Evolutionary conservation across 2,888 invertebrate species (phyloP), one percentile per base, ranked within the genome.

Genomic region (Eudemis profundana): DNA sequence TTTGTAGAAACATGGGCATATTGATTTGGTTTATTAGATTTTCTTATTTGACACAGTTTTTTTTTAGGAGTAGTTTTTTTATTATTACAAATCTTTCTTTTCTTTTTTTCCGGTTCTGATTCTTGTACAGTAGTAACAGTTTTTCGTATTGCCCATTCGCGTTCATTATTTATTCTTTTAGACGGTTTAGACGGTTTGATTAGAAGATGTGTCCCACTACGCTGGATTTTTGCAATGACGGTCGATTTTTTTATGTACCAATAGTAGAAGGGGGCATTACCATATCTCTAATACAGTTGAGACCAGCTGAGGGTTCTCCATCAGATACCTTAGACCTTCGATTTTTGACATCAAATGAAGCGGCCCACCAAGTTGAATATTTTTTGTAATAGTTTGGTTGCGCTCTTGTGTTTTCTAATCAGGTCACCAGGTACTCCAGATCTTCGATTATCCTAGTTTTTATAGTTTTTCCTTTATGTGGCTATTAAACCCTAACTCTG

Each of bases 81-180:
- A n/a, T n/a, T n/a, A n/a, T n/a, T n/a, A 15, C n/a, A n/a, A n/a
- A n/a, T n/a, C n/a, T n/a, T n/a, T n/a, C n/a, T n/a, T n/a, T n/a
- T n/a, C n/a, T n/a, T n/a, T n/a, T n/a, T n/a, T n/a, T n/a, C n/a
- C n/a, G n/a, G n/a, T n/a, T n/a, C n/a, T n/a, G n/a, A n/a, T n/a
- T n/a, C n/a, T n/a, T n/a, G n/a, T n/a, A n/a, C n/a, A n/a, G 46
- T 66, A 40, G 51, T 59, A 51, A 65, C 46, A 59, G 53, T 53
- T 65, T 60, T 53, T 49, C 63, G 40, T 66, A 62, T 66, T 59
- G 49, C 62, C 57, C 57, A 66, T 66, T 66, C 61, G 40, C 57
- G 61, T 61, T 66, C 57, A 61, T 66, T 66, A 66, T 66, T 66
- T 27, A 27, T 27, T 27, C 36, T 51, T 66, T 66, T 61, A 61